Base-by-base conservation (phyloP, 2,797 vertebrate species). In the Oreortyx pictus region DNA sequence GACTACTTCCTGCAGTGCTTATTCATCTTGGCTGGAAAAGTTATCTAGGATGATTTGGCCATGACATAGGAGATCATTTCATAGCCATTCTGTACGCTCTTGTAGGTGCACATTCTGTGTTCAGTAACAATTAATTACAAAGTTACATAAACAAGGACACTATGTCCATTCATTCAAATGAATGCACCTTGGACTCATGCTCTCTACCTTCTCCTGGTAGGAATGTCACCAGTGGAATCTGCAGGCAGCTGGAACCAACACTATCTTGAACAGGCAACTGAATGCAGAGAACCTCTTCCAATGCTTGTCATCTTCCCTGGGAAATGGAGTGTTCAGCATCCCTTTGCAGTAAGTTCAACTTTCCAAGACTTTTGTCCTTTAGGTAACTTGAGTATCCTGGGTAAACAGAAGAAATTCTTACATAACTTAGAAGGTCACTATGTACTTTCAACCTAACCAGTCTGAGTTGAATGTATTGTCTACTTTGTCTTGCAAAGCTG, bases 401-500 rank as follows among this genome's bases (percentile, higher is more conserved):
- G n/a, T 84, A 89, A 89, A 94, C 14, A 37, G 65, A 43, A 54
- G 81, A 86, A 41, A 94, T 83, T 87, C 33, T 8, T 65, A 71
- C 52, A 14, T 72, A 60, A n/a, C 20, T 37, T 54, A 93, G 73
- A 56, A 4, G 15, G 60, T 67, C 22, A 62, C 75, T 82, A 81
- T 54, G 10, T 76, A 68, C 89, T 84, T 91, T 94, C 71, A 85
- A 85, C 86, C 61, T 77, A 83, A 73, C 43, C 56, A 72, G 43
- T 27, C 35, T 88, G 82, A 78, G 56, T 89, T 92, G 82, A 92
- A 83, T 85, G 23, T 41, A 87, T 73, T 70, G 71, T 62, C 57
- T 66, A 74, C 52, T 91, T 94, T 93, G 78, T 93, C 84, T 92
- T 89, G 73, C 76, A 90, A 85, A 93, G 71, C 91, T 84, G 64